Percentiles rank a stretch among this genome's conserved stretches.
phyloP scores from a whole-genome alignment of 1,140 invertebrate species.

The Lasaia peninsularis region DNA sequence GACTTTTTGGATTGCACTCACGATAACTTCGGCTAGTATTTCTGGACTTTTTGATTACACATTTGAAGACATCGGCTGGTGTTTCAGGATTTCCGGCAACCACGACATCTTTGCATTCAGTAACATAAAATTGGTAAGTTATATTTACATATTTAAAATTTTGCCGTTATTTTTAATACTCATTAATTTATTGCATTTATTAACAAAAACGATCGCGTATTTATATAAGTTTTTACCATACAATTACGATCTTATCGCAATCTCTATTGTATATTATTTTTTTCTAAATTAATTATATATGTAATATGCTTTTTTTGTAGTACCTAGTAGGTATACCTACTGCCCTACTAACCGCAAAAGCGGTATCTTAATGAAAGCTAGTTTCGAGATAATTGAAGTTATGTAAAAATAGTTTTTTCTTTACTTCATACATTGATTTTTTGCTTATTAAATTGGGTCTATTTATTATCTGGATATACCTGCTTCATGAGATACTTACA shows the following conservation, averaged over 20 bases:
- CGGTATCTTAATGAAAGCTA: constrained; percentile 3
- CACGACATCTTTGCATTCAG: constrained; percentile 13
- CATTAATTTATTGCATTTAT: constrained; percentile 5
- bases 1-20: constrained; percentile 12
- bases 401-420: constrained; percentile 2
- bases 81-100: constrained; percentile 12
- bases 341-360: constrained; percentile 3
- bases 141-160: constrained; percentile 14
- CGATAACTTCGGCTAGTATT: constrained; percentile 14
- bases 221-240: constrained; percentile 13
- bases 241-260: neutral
- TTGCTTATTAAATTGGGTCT: neutral
- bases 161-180: constrained; percentile 3
- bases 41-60: constrained; percentile 15
- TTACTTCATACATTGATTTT: constrained; percentile 1
- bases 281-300: constrained; percentile 4
- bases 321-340: constrained; percentile 1
- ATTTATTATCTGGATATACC: neutral
- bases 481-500: neutral
- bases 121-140: constrained; percentile 14
- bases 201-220: constrained; percentile 8
- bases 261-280: constrained; percentile 3
- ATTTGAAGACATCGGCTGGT: constrained; percentile 14
- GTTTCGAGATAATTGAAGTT: constrained; percentile 3
- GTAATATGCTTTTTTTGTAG: constrained; percentile 2